Evolutionary conservation across 2,113 vertebrate genomes (phyloP).

Genomic region (Polypterus senegalus): DNA sequence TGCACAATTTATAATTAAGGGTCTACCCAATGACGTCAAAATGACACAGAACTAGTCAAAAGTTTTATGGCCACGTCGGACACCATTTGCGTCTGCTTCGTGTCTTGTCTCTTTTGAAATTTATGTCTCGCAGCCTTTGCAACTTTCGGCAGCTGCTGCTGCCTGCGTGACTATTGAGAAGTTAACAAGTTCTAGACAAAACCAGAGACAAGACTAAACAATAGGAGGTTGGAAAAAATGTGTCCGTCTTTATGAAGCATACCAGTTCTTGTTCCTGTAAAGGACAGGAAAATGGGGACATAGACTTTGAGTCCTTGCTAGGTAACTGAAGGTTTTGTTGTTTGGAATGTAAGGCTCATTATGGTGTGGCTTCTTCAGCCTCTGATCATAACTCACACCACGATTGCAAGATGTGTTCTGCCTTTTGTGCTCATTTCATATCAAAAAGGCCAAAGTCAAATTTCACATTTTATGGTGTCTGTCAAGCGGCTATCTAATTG

Average conservation of each 20-base stretch:
- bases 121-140: slow-evolving; percentile 37
- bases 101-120: slow-evolving; percentile 36
- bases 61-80: slow-evolving; percentile 34
- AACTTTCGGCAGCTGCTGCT: slow-evolving; percentile 48
- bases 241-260: slow-evolving; percentile 42
- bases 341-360: slow-evolving; percentile 61
- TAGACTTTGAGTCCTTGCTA: slow-evolving; percentile 47
- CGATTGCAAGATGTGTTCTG: slow-evolving; percentile 39
- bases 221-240: slow-evolving; percentile 31
- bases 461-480: slow-evolving; percentile 70
- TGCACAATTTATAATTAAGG: slow-evolving; percentile 1
- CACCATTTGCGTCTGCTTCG: slow-evolving; percentile 23
- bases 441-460: slow-evolving; percentile 30
- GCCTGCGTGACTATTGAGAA: slow-evolving; percentile 40
- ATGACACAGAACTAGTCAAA: slow-evolving; percentile 17
- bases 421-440: slow-evolving; percentile 29
- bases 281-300: slow-evolving; percentile 42
- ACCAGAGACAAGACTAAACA: slow-evolving; percentile 44
- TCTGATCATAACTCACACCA: slow-evolving; percentile 45
- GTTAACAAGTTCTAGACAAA: slow-evolving; percentile 59
- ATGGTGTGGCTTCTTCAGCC: slow-evolving; percentile 35
- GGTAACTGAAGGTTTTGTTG: slow-evolving; percentile 59
- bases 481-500: slow-evolving; percentile 94
- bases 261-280: slow-evolving; percentile 28
- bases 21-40: slow-evolving; percentile 22